These are phyloP conservation scores for Thamnophis elegans DNA, from an alignment of 2,797 vertebrate genomes.

Conservation along the genomic window DNA sequence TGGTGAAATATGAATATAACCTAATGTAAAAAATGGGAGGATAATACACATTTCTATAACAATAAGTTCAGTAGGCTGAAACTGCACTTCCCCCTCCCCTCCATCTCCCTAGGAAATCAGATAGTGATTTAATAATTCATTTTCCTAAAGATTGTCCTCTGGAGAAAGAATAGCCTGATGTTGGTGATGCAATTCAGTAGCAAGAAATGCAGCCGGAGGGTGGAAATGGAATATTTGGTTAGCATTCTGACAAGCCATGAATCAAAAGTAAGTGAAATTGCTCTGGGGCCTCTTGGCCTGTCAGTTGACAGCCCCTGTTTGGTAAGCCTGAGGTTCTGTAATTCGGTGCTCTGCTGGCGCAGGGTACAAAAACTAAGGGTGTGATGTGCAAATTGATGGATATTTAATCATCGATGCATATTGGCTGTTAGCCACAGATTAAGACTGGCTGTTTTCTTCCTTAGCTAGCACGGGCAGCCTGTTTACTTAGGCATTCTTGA, in stretches of 20 bases:
- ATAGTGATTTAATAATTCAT: constrained; percentile 5
- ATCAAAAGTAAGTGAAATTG: constrained; percentile 68
- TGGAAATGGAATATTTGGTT: constrained; percentile 71
- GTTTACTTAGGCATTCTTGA: not conserved
- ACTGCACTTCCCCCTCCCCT: not conserved
- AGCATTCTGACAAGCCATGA: constrained; percentile 70
- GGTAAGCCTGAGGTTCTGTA: constrained; percentile 43
- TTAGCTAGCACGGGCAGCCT: not conserved
- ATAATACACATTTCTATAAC: not conserved
- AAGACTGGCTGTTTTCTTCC: not conserved
- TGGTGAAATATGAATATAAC: not conserved
- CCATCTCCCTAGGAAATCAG: not conserved
- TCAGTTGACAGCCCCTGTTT: constrained; percentile 57
- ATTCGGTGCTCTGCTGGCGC: constrained; percentile 6
- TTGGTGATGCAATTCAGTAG: constrained; percentile 59
- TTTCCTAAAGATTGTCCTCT: not conserved
- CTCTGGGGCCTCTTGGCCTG: constrained; percentile 56
- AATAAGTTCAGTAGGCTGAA: not conserved
- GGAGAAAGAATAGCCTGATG: not conserved
- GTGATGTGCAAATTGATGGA: constrained; percentile 18
- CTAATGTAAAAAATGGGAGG: not conserved
- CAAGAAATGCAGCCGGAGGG: constrained; percentile 55
- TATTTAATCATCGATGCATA: not conserved
- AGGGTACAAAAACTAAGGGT: not conserved
- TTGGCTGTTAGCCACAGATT: not conserved